A percentile compares a stretch with the other conserved stretches of the same genome.
Evolutionary conservation across 1,140 invertebrate species (phyloP).

Genomic region (Drosophila nannoptera): DNA sequence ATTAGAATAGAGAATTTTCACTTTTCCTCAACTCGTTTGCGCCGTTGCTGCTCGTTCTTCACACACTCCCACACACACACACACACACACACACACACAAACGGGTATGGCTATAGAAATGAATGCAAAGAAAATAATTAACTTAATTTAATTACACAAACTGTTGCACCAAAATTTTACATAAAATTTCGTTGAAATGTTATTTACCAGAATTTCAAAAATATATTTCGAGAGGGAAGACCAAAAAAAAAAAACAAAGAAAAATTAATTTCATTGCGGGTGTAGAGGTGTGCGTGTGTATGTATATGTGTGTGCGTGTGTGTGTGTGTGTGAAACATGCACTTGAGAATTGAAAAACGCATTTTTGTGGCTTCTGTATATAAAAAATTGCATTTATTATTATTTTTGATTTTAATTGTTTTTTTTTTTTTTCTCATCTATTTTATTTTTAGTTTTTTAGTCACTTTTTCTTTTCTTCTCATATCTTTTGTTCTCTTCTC

Average conservation of each 20-base stretch:
- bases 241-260: not conserved
- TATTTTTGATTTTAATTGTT: slow-evolving; percentile 29
- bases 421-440: slow-evolving; percentile 9
- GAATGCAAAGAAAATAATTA: slow-evolving; percentile 6
- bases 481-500: not conserved
- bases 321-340: slow-evolving; percentile 28
- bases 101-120: no score
- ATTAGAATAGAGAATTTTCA: slow-evolving; percentile 5
- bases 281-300: not conserved
- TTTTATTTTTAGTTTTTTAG: slow-evolving; percentile 31
- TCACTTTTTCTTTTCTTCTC: slow-evolving; percentile 12
- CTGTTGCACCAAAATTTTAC: slow-evolving; percentile 55
- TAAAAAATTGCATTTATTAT: slow-evolving; percentile 71
- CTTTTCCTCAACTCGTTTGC: not conserved
- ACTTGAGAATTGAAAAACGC: slow-evolving; percentile 70
- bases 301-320: slow-evolving; percentile 1
- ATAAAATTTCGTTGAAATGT: slow-evolving; percentile 54
- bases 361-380: slow-evolving; percentile 60
- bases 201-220: slow-evolving; percentile 60
- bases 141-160: slow-evolving; percentile 67
- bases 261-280: slow-evolving; percentile 9
- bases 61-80: slow-evolving; percentile 6
- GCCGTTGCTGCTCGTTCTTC: not conserved
- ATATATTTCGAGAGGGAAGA: not conserved
- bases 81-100: slow-evolving; percentile 2